A percentile compares a stretch with the other conserved stretches of the same genome.
phyloP scores from a whole-genome alignment of 2,113 vertebrate genomes.

The Rhagologus leucostigma region DNA sequence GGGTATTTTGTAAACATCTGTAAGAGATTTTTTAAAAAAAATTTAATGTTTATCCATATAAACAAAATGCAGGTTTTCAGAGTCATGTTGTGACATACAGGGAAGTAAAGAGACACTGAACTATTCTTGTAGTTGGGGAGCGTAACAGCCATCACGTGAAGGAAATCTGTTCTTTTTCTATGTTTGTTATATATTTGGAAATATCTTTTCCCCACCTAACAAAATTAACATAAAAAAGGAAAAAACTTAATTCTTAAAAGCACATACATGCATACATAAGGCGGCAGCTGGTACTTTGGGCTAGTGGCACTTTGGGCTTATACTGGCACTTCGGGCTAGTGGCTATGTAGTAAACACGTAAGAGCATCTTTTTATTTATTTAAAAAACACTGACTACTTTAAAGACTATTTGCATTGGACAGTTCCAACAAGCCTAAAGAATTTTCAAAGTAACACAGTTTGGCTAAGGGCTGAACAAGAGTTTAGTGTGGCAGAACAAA shows the following conservation, averaged over 20 bases:
- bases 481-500: neutral
- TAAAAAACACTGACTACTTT: neutral
- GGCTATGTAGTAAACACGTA: neutral
- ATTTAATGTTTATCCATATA: neutral
- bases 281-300: neutral
- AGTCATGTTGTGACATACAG: neutral
- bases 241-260: neutral
- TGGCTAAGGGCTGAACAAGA: neutral
- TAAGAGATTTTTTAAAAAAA: neutral
- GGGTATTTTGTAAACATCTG: fast-evolving
- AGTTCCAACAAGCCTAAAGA: neutral
- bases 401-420: neutral
- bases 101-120: neutral
- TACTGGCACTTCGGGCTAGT: neutral
- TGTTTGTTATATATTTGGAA: neutral
- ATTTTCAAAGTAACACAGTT: neutral
- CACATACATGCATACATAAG: neutral
- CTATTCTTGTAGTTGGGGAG: neutral
- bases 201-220: neutral
- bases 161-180: neutral
- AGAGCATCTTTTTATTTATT: neutral
- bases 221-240: neutral
- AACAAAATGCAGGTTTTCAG: neutral
- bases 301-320: neutral
- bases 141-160: neutral